A percentile compares a stretch with the other conserved stretches of the same genome.
Evolutionary conservation across 2,888 invertebrate species (phyloP).

Genomic region (Malthinus seriepunctatus): DNA sequence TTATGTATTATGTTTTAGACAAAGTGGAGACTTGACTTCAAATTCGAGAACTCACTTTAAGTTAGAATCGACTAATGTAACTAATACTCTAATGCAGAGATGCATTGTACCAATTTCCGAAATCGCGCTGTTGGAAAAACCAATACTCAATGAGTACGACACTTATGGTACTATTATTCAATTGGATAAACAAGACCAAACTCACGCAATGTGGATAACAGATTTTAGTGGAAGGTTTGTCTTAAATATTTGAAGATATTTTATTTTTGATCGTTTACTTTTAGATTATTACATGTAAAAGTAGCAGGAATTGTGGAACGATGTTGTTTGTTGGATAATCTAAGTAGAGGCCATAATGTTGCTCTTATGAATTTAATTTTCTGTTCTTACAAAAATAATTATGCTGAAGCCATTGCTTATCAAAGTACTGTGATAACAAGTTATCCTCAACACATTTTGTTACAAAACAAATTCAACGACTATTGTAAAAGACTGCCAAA

Average conservation of each 20-base stretch:
- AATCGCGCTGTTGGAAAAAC: constrained; percentile 48
- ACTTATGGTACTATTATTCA: constrained; percentile 69
- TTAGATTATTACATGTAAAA: constrained; percentile 52
- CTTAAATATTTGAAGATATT: neutral
- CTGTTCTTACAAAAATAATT: constrained; percentile 58
- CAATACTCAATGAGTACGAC: constrained; percentile 72
- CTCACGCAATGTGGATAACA: constrained; percentile 64
- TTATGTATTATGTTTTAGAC: constrained; percentile 33
- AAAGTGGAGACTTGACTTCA: constrained; percentile 41
- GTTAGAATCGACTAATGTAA: constrained; percentile 11
- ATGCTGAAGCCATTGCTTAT: constrained; percentile 64
- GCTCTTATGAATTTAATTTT: constrained; percentile 65
- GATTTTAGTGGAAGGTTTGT: constrained; percentile 61
- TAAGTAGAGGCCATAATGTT: constrained; percentile 62
- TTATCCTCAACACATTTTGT: constrained; percentile 60
- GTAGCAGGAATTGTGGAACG: constrained; percentile 54
- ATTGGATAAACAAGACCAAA: constrained; percentile 57
- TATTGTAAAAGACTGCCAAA: constrained; percentile 51
- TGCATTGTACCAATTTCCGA: constrained; percentile 54
- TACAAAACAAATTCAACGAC: constrained; percentile 55
- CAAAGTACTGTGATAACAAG: constrained; percentile 66
- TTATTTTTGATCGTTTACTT: neutral
- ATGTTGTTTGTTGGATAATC: constrained; percentile 58
- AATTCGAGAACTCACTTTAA: constrained; percentile 41
- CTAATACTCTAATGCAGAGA: constrained; percentile 39